A percentile compares a stretch with the other conserved stretches of the same genome.
Conservation (phyloP, 92 coral and sea anemone species). For the Actinernus sp. region DNA sequence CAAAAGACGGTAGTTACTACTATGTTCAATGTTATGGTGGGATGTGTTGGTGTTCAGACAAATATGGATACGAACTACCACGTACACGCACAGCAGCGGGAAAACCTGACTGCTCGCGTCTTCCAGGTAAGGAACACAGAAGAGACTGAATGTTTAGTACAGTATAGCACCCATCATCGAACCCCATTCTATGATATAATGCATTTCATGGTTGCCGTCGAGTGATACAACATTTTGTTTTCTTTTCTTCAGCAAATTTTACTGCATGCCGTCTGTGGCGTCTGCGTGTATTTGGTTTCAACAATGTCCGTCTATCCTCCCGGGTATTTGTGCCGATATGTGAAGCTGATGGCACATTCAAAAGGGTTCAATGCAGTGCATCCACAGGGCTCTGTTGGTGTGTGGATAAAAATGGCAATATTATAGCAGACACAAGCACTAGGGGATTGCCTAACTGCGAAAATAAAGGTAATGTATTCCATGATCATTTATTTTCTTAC, state of each 20-base stretch:
- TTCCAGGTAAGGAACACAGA: constrained; percentile 49
- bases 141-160: too few species aligned
- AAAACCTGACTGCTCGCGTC: constrained; percentile 46
- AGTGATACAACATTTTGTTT: not conserved
- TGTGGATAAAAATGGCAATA: constrained; percentile 76
- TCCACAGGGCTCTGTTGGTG: constrained; percentile 94
- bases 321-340: constrained; percentile 71
- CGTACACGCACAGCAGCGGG: constrained; percentile 30
- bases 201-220: too few species aligned
- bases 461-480: constrained; percentile 37
- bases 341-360: constrained; percentile 54
- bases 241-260: constrained; percentile 9
- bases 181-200: too few species aligned
- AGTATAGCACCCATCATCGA: too few species aligned
- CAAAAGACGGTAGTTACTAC: constrained; percentile 45
- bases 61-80: constrained; percentile 58
- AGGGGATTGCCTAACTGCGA: constrained; percentile 63
- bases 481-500: too few species aligned
- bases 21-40: constrained; percentile 32
- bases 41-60: constrained; percentile 51
- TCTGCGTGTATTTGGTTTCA: constrained; percentile 15
- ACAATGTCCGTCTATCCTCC: not conserved
- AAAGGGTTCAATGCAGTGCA: constrained; percentile 73
- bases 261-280: constrained; percentile 34
- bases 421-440: constrained; percentile 57